A percentile compares a stretch with the other conserved stretches of the same genome.
phyloP scores from a whole-genome alignment of 2,888 invertebrate species.

The Heliconius sara region DNA sequence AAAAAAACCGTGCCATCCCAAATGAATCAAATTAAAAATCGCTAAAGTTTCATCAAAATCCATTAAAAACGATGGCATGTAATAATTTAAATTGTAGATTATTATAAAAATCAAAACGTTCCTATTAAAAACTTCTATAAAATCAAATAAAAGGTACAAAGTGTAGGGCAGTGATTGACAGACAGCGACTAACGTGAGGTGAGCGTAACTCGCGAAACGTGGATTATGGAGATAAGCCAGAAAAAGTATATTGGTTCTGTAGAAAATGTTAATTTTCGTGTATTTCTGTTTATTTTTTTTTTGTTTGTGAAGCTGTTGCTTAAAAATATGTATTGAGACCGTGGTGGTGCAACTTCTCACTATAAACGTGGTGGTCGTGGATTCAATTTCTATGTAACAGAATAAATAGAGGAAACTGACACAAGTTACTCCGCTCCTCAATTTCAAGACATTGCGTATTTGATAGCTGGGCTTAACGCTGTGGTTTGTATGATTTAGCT shows the following conservation, averaged over 20 bases:
- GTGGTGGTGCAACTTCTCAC: too few species aligned
- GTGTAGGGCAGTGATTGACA: constrained; percentile 68
- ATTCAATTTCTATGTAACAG: too few species aligned
- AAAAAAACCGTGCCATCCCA: not conserved
- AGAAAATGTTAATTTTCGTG: constrained; percentile 26
- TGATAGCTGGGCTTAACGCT: too few species aligned
- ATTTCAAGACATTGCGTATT: too few species aligned
- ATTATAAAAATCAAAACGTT: not conserved
- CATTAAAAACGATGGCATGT: constrained; percentile 5
- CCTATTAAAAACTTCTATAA: constrained; percentile 22
- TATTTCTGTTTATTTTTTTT: not conserved
- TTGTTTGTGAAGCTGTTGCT: too few species aligned
- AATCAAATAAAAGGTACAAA: constrained; percentile 16
- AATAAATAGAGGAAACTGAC: too few species aligned
- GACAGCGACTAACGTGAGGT: constrained; percentile 78
- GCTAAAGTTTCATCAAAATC: constrained; percentile 24
- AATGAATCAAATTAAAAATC: not conserved
- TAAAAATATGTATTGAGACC: too few species aligned
- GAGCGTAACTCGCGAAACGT: constrained; percentile 71
- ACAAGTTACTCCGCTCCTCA: too few species aligned
- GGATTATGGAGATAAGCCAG: constrained; percentile 28
- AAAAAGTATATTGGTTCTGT: constrained; percentile 57
- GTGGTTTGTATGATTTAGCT: too few species aligned
- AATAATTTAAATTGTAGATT: constrained; percentile 18
- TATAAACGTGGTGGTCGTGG: too few species aligned